Conservation (phyloP, 2,797 vertebrate genomes). For the Coregonus suidteri region DNA sequence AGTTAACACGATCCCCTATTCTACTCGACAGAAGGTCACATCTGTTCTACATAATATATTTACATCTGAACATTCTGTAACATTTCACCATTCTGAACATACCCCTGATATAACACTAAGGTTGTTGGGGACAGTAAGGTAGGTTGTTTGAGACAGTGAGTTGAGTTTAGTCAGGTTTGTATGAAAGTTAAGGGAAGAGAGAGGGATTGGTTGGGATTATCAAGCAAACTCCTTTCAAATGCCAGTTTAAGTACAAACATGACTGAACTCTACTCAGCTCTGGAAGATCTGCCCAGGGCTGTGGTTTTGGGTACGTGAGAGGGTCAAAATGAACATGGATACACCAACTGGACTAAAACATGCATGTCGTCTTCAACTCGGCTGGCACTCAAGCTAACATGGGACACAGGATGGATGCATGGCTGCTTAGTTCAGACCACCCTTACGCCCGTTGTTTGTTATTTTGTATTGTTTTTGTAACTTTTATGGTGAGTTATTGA, state of each 20-base stretch:
- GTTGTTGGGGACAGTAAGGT: not conserved
- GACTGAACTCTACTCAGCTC: conserved; percentile 8
- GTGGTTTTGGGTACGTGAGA: conserved; percentile 25
- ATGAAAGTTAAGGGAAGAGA: not conserved
- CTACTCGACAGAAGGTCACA: not conserved
- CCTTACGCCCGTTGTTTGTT: conserved; percentile 31
- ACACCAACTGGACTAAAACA: conserved; percentile 88
- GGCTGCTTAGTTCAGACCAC: conserved; percentile 47
- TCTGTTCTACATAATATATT: not conserved
- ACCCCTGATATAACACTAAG: not conserved
- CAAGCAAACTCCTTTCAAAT: conserved; percentile 14
- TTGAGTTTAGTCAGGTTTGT: not conserved
- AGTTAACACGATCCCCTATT: not conserved
- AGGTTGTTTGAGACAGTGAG: not conserved
- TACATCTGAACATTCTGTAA: not conserved
- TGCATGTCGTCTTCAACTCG: conserved; percentile 87
- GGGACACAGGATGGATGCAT: conserved; percentile 66
- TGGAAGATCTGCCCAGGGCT: conserved; percentile 34
- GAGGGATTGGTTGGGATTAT: not conserved
- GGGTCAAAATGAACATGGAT: conserved; percentile 75
- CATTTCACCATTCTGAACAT: not conserved
- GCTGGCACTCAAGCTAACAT: conserved; percentile 83
- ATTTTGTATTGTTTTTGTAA: conserved; percentile 30
- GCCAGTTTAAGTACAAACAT: conserved; percentile 24
- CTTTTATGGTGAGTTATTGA: conserved; percentile 45